Percentiles rank a stretch among this genome's conserved stretches.
phyloP scores from a whole-genome alignment of 2,888 invertebrate genomes.

The Hanleya hanleyi region DNA sequence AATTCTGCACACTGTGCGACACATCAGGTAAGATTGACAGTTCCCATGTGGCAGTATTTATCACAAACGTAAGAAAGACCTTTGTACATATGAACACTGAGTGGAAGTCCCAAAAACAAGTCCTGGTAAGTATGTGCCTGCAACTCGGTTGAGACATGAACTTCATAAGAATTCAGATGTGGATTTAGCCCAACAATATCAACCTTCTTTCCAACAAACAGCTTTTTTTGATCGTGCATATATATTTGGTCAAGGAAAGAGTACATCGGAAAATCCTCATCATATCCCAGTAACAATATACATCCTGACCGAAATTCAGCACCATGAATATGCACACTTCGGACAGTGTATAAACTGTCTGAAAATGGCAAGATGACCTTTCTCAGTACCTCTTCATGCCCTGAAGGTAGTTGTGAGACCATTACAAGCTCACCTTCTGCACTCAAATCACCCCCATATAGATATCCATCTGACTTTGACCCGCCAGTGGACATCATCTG shows the following conservation, averaged over 20 bases:
- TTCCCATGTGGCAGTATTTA: neutral
- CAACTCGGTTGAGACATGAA: neutral
- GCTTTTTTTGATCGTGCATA: neutral
- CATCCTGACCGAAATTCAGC: neutral
- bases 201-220: neutral
- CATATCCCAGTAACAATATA: neutral
- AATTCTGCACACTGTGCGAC: too few relatives aligned
- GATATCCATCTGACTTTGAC: neutral
- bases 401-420: neutral
- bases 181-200: neutral
- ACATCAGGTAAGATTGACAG: too few relatives aligned
- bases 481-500: neutral
- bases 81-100: neutral
- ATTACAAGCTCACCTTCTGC: neutral
- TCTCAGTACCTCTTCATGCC: neutral
- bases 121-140: neutral
- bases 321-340: neutral
- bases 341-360: neutral
- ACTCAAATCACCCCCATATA: neutral
- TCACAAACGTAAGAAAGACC: neutral
- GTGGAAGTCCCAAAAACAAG: neutral
- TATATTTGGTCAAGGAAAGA: neutral
- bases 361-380: neutral
- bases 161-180: neutral
- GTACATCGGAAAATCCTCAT: neutral